Base-by-base conservation (phyloP, 2,113 vertebrate genomes). In the Zosterops hypoxanthus region DNA sequence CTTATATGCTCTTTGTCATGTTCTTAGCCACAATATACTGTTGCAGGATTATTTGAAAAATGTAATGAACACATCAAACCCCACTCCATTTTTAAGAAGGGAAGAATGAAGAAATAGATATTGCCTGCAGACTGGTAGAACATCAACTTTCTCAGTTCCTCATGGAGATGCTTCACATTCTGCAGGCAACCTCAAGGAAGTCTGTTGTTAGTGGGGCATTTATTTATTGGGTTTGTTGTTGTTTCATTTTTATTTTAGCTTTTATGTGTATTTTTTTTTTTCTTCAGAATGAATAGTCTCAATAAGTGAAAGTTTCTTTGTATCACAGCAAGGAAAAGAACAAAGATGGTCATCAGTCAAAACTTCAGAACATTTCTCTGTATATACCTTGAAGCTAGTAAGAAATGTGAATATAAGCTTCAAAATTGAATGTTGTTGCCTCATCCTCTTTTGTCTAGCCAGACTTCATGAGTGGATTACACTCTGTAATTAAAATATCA, bases 121-220 rank as follows among this genome's bases (percentile, higher is more conserved):
- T 42, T 79, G 16, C 39, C 21, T 61, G 8, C 28, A 82, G 41
- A 85, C 46, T 12, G 5, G 28, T 31, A 28, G 5, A 20, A 31
- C 22, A 4, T 34, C 11, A 76, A 9, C 8, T 64, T 69, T 75
- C 56, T 33, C n/a, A 41, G 36, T 18, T 85, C 36, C 24, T 52
- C 21, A 21, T 63, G 42, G 61, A 69, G 12, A 56, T 52, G 8
- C 17, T 69, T 57, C n/a, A 42, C 20, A 23, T 77, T n/a, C 39
- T 66, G 9, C 59, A 60, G 31, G 11, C 5, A 53, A 36, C 12
- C 1, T 6, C 9, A 82, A n/a, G 13, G 50, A 90, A 59, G 19
- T 8, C 22, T 56, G 8, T 49, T 9, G 5, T 21, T 60, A 34
- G 7, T 19, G 14, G 12, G 6, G 9, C 1, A 0, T 12, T 34